Percentiles rank a stretch among this genome's conserved stretches.
Conservation (phyloP, 2,888 invertebrate genomes). For the Lithophane socia region DNA sequence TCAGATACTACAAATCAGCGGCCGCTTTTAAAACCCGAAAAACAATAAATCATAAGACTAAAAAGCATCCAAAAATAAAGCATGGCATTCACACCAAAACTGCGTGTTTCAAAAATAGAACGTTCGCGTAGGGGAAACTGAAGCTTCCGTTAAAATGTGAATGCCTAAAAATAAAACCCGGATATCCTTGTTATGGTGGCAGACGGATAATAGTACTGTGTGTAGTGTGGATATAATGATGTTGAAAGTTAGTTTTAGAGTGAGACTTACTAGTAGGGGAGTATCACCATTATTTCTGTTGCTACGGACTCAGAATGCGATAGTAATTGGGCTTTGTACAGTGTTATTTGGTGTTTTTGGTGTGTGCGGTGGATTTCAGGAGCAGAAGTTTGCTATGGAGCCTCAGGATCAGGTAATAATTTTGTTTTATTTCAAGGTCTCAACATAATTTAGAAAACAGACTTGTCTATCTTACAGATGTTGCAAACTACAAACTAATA, state of each 20-base stretch:
- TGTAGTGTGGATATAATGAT: slow-evolving; percentile 72
- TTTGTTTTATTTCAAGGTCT: slow-evolving; percentile 13
- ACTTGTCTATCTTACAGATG: too few relatives aligned
- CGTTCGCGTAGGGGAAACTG: slow-evolving; percentile 75
- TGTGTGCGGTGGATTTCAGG: slow-evolving; percentile 84
- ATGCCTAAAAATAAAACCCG: slow-evolving; percentile 78
- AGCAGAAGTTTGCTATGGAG: slow-evolving; percentile 97
- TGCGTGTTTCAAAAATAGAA: slow-evolving; percentile 75
- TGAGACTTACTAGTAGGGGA: slow-evolving; percentile 82
- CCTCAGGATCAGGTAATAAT: slow-evolving; percentile 94
- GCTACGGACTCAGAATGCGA: slow-evolving; percentile 80
- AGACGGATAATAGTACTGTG: slow-evolving; percentile 61
- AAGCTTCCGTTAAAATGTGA: slow-evolving; percentile 84
- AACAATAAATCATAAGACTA: slow-evolving; percentile 72
- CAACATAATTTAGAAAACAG: too few relatives aligned
- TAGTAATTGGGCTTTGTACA: slow-evolving; percentile 67
- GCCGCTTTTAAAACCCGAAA: slow-evolving; percentile 58
- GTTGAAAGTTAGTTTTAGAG: slow-evolving; percentile 76
- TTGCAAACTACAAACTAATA: too few relatives aligned
- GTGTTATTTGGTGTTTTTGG: slow-evolving; percentile 76
- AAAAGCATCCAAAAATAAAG: slow-evolving; percentile 76
- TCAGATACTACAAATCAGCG: slow-evolving; percentile 73
- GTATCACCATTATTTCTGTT: slow-evolving; percentile 83
- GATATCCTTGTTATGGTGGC: slow-evolving; percentile 79
- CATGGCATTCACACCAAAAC: slow-evolving; percentile 80